Base-by-base conservation (phyloP, 2,888 invertebrate species). In the Agrochola lychnidis region DNA sequence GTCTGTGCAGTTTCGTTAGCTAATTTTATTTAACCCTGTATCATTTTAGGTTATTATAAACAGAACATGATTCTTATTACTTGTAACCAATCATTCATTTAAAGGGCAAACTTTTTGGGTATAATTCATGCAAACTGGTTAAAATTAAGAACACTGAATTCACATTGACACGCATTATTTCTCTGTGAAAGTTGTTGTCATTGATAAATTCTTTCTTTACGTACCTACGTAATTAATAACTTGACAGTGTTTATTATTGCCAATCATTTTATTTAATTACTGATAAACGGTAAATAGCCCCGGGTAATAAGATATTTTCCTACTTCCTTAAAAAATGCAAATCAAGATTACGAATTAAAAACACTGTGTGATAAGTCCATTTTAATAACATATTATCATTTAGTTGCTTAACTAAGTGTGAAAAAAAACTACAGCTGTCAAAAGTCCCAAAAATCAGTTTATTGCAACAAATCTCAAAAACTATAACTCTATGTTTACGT, bases 91-190 rank as follows among this genome's bases (percentile, higher is more conserved):
- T 36, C 0, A 45, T 45, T 22, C 30, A 3, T 42, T 10, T 25
- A 42, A 42, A 10, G 3, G n/a, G 5, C 68, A 22, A 40, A 56
- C 0, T 2, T 48, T 25, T 30, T 45, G 9, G 4, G 63, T 25
- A 25, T 45, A 36, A 71, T n/a, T 48, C 30, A 68, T 7, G 0
- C 4, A 45, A 79, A 61, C 80, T 69, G 30, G 57, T 68, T 51
- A 56, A 48, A 64, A 72, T 40, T 56, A 70, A 64, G 30, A n/a
- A 67, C 40, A 57, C 57, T 40, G 2, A n/a, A 19, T 45, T 59
- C 48, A 69, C 69, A 80, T 80, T 80, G 79, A 80, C 80, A 74
- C 22, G 19, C 45, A 80, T 74, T 45, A 25, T 40, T 30, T 48
- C n/a, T 36, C 42, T 63, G 22, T 79, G 62, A 68, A 79, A 79